phyloP scores from a whole-genome alignment of 2,888 invertebrate species.

The Pterobdella sp. region DNA sequence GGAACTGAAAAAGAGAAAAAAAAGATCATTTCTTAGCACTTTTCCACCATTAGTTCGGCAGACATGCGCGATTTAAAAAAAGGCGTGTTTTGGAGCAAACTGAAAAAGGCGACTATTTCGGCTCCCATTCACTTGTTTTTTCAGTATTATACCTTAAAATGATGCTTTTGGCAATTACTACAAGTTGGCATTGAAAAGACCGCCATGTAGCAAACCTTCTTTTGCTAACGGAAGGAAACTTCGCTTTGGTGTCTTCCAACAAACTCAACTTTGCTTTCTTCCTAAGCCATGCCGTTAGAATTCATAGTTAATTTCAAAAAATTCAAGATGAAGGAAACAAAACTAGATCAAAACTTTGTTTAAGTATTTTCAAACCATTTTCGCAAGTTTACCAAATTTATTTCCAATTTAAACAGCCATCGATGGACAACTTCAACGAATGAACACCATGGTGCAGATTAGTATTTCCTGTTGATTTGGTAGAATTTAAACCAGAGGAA shows the following conservation, averaged over 20 bases:
- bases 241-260: constrained; percentile 43
- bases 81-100: too few species aligned
- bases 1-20: too few species aligned
- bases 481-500: constrained; percentile 41
- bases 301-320: background rate
- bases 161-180: too few species aligned
- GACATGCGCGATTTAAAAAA: too few species aligned
- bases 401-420: constrained; percentile 21
- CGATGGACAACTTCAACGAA: constrained; percentile 30
- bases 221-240: constrained; percentile 32
- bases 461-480: constrained; percentile 44
- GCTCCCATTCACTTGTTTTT: too few species aligned
- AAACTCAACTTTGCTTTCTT: constrained; percentile 41
- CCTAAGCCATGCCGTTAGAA: constrained; percentile 34
- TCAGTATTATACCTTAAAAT: too few species aligned
- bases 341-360: constrained; percentile 6
- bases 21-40: too few species aligned
- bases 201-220: constrained; percentile 33
- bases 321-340: background rate
- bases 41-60: too few species aligned
- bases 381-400: background rate
- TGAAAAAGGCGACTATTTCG: too few species aligned
- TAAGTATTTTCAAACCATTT: too few species aligned
- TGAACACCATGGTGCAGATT: constrained; percentile 37
- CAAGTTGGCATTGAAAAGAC: too few species aligned